Evolutionary conservation across 2,113 vertebrate species (phyloP), one percentile per base, ranked within the genome.

Genomic region (Pipra filicauda): DNA sequence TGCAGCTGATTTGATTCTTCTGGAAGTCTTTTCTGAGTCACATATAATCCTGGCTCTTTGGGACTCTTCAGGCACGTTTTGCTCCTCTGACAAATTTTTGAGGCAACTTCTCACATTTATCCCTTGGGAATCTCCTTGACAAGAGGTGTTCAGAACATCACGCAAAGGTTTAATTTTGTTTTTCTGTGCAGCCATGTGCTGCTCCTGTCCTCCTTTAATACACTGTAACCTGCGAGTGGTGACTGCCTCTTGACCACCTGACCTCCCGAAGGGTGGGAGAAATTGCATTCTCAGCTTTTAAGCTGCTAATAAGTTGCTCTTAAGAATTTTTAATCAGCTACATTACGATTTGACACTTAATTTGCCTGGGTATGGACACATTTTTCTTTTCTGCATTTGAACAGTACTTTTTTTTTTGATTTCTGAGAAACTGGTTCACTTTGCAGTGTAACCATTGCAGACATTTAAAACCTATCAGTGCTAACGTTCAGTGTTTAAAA

Each of bases 141-240:
- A 3, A 2, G 9, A 49, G 15, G 15, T 16, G 14, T 11, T 44
- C n/a, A 71, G 44, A 77, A 37, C 0, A 0, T 17, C 23, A 7
- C 31, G 43, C 14, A 43, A 46, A 88, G 16, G 10, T 78, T 70
- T 39, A 5, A 23, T 20, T 62, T 31, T 6, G 17, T 54, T 74
- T 74, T 77, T 33, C 43, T 24, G 12, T 54, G 19, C 54, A 93
- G 9, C 22, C 74, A 5, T 13, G 11, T 26, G 35, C 19, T 78
- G 6, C 8, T 51, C 11, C n/a, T 66, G 30, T 30, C 48, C 66
- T 54, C 28, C 27, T 85, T 18, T 17, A 31, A 21, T 1, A 37
- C 37, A 48, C 2, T 10, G 26, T 41, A 21, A 17, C 12, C 27
- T 26, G 12, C 5, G 37, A 61, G 51, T 49, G 23, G 24, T 19